These are phyloP conservation scores for Ibycter americanus DNA, from an alignment of 2,797 vertebrate species.

Conservation along the genomic window DNA sequence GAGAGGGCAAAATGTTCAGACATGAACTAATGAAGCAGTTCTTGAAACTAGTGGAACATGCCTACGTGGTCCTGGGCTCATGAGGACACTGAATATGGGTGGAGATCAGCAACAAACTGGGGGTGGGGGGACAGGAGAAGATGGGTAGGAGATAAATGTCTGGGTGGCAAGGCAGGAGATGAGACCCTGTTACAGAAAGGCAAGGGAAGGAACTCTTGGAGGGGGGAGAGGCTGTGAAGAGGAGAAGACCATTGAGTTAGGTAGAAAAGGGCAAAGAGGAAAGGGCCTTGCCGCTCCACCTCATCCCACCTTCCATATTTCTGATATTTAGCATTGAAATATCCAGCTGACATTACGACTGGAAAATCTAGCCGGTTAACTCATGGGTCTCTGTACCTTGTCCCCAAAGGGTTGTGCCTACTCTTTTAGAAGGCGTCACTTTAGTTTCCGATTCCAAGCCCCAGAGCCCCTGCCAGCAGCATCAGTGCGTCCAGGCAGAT, in stretches of 20 bases:
- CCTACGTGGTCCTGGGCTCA: not conserved
- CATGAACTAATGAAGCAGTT: constrained; percentile 40
- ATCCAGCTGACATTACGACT: not conserved
- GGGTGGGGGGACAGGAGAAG: not conserved
- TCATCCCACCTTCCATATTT: not conserved
- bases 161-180: not conserved
- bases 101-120: not conserved
- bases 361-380: not conserved
- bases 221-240: not conserved
- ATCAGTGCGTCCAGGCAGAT: not conserved
- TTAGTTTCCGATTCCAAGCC: not conserved
- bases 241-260: not conserved
- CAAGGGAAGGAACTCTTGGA: not conserved
- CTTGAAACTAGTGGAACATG: not conserved
- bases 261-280: not conserved
- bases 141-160: not conserved
- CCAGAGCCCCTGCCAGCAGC: not conserved
- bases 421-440: not conserved
- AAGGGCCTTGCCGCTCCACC: not conserved
- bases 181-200: not conserved
- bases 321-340: not conserved
- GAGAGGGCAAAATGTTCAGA: constrained; percentile 56
- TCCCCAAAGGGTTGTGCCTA: not conserved
- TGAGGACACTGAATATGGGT: not conserved
- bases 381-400: not conserved